Conservation (phyloP, 2,888 invertebrate species). For the Stenurella melanura region DNA sequence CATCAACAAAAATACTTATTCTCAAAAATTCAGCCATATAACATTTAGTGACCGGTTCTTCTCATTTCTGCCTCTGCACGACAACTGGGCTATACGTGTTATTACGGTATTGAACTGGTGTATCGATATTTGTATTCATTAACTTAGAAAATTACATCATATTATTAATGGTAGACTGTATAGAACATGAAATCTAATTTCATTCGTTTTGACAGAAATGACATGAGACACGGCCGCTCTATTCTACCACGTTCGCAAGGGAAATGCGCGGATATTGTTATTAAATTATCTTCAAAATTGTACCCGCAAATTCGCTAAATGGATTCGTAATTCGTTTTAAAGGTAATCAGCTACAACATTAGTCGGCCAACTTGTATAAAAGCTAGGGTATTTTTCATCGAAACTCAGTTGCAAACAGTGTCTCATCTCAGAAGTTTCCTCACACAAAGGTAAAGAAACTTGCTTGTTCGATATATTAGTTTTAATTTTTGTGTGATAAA, state of each 20-base stretch:
- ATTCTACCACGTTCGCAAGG: conserved; percentile 49
- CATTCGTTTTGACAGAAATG: conserved; percentile 40
- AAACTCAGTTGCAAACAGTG: conserved; percentile 45
- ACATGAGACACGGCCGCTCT: conserved; percentile 17
- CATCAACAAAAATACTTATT: no score
- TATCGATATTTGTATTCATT: neutral
- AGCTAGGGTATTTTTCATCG: conserved; percentile 43
- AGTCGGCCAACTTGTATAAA: conserved; percentile 48
- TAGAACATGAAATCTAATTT: conserved; percentile 39
- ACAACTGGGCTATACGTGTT: no score
- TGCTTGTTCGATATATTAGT: neutral
- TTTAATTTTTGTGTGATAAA: neutral
- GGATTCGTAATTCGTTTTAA: conserved; percentile 57
- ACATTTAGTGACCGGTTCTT: no score
- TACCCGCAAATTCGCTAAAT: conserved; percentile 53
- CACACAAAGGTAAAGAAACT: conserved; percentile 7
- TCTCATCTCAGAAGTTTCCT: conserved; percentile 19
- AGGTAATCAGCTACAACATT: conserved; percentile 36
- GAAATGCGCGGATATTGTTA: conserved; percentile 56
- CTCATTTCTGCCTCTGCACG: no score
- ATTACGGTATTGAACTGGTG: no score
- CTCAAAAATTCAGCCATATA: no score
- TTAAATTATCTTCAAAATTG: conserved; percentile 58
- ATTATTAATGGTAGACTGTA: neutral
- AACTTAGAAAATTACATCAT: conserved; percentile 7